Base-by-base conservation (phyloP, 1,140 invertebrate species). In the Belonocnema kinseyi region DNA sequence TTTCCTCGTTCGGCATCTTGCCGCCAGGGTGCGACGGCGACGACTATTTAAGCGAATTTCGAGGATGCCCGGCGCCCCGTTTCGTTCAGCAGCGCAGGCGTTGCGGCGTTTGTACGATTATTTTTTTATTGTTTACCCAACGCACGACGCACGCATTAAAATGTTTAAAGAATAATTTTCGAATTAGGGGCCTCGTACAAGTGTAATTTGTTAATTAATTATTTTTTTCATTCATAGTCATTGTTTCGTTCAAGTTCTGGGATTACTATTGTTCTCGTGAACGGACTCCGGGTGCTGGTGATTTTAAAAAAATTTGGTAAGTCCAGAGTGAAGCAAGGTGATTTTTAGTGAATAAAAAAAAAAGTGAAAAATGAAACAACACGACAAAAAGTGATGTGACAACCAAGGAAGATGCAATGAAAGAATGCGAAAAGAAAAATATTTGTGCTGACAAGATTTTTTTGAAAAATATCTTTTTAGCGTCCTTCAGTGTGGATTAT, bases 11-110 rank as follows among this genome's bases (percentile, higher is more conserved):
- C 85, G 75, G 73, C 75, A 80, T 86, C 85, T 85, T 75, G 80
- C 89, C 90, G 85, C 87, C 84, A 89, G 87, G 83, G 89, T 85
- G 89, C 89, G 86, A 88, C 85, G 85, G 82, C 79, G 80, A 86
- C 85, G 88, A 87, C 90, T 92, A 92, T 92, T 92, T 92, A 92
- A 92, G 86, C 82, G 85, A 89, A 86, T 88, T 88, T 86, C 86
- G 80, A 81, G 82, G 77, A 81, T 81, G 82, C 80, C 85, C 87
- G 85, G 87, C 85, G 88, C 90, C 90, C 91, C 91, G 90, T 91
- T 89, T 90, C 87, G 89, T 90, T 88, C 86, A 88, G 89, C 88
- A 90, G 86, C 90, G 88, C 90, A 90, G 88, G 87, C 89, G 89
- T 91, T 91, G 89, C 73, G 52, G 84, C 87, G 83, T 85, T 84